These are phyloP conservation scores for Zaprionus tsacasi DNA, from an alignment of 1,140 invertebrate genomes.

Conservation along the genomic window DNA sequence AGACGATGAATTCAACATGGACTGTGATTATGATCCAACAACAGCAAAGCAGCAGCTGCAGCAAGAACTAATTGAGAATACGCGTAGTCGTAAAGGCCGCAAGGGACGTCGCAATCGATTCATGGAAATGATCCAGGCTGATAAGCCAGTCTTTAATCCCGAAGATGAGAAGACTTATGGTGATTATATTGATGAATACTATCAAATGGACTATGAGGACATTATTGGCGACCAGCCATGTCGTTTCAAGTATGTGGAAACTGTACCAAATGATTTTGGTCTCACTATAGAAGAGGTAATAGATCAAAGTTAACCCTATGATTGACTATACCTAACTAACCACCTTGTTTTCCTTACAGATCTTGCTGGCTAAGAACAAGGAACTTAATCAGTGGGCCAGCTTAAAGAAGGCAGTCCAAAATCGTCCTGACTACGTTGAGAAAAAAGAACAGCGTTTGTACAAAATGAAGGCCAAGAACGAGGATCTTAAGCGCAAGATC, in stretches of 20 bases:
- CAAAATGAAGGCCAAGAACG: slow-evolving; percentile 89
- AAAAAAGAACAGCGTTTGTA: slow-evolving; percentile 91
- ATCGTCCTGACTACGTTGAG: slow-evolving; percentile 91
- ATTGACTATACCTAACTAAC: not conserved
- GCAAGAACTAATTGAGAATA: slow-evolving; percentile 86
- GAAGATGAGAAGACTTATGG: slow-evolving; percentile 90
- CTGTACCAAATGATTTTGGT: slow-evolving; percentile 95
- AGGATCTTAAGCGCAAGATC: slow-evolving; percentile 91
- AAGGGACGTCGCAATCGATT: slow-evolving; percentile 88
- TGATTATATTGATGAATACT: slow-evolving; percentile 97
- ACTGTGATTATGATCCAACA: slow-evolving; percentile 92
- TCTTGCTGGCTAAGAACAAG: slow-evolving; percentile 94
- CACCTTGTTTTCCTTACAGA: slow-evolving; percentile 27
- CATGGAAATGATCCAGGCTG: slow-evolving; percentile 88
- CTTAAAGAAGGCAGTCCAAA: slow-evolving; percentile 94
- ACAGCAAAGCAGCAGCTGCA: slow-evolving; percentile 85
- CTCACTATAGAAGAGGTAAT: slow-evolving; percentile 94
- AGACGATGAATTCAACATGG: slow-evolving; percentile 94
- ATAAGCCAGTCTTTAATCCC: slow-evolving; percentile 94
- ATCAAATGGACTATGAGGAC: slow-evolving; percentile 97
- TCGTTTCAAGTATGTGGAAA: slow-evolving; percentile 96
- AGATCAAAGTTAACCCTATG: not conserved
- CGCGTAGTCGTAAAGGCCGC: slow-evolving; percentile 87
- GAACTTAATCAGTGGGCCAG: slow-evolving; percentile 98
- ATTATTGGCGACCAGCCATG: slow-evolving; percentile 95